Base-by-base conservation (phyloP, 2,797 vertebrate genomes). In the Netta rufina region DNA sequence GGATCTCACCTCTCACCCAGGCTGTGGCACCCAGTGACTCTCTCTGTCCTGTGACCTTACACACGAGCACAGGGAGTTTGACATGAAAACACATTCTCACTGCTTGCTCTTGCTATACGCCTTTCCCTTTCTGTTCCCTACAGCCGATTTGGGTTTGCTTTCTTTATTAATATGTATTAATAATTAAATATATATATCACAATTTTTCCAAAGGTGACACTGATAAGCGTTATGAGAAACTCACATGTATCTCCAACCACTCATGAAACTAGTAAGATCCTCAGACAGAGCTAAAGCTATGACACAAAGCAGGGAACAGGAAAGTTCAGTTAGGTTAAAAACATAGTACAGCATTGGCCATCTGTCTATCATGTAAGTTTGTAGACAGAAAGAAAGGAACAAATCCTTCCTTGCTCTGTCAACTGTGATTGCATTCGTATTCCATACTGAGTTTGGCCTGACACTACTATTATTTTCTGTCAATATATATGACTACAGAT, bases 21-120 rank as follows among this genome's bases (percentile, higher is more conserved):
- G 9, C 9, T 53, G 16, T 36, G 57, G 25, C 27, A 69, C 4
- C 5, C 19, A 39, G n/a, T 5, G 24, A 39, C 11, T 25, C 5
- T 51, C 20, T 82, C 39, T 16, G 11, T 38, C 22, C 15, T 80
- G 7, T 45, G 32, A 45, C 8, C 4, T 25, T 9, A 7, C 16
- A 30, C 0, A 0, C 16, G 22, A 87, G 30, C 21, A 57, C 0
- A 0, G 6, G 7, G 11, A n/a, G 8, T 54, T 47, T 64, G 43
- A 33, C 21, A 49, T 1, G 2, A 53, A 32, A 19, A 36, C 28
- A n/a, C 16, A 36, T 15, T n/a, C 25, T 30, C 13, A 45, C 12
- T 1, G 0, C 11, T 62, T 27, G 8, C 5, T 69, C 28, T 86
- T 61, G n/a, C n/a, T 89, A 25, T 32, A 71, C 0, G 0, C 8